phyloP scores from a whole-genome alignment of 1,140 invertebrate genomes.

The Riptortus pedestris region DNA sequence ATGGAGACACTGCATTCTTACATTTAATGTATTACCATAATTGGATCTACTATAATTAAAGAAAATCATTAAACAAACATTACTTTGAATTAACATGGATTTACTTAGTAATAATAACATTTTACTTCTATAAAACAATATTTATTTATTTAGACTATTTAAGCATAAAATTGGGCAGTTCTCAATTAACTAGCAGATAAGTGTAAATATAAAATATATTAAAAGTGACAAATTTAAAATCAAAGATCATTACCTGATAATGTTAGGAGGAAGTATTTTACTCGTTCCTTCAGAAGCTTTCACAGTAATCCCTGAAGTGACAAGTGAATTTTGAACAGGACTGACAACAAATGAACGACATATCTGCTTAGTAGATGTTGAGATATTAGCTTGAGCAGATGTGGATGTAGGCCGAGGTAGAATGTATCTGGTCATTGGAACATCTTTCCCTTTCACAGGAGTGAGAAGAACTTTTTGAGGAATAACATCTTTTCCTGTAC shows the following conservation, averaged over 20 bases:
- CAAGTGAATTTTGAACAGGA: not conserved
- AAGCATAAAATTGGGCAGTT: too few relatives aligned
- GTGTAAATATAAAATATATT: too few relatives aligned
- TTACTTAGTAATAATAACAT: too few relatives aligned
- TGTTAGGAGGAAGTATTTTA: not conserved
- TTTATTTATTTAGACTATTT: too few relatives aligned
- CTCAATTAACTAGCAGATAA: too few relatives aligned
- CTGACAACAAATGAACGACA: not conserved
- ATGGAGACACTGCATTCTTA: too few relatives aligned
- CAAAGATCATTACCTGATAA: slow-evolving; percentile 11
- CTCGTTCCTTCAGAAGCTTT: not conserved
- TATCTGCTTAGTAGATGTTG: not conserved
- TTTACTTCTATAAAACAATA: too few relatives aligned
- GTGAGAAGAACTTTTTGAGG: slow-evolving; percentile 17
- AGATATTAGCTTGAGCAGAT: not conserved
- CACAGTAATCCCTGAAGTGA: not conserved
- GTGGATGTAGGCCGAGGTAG: not conserved
- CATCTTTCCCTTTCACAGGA: slow-evolving; percentile 10
- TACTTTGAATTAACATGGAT: too few relatives aligned
- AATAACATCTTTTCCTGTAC: not conserved
- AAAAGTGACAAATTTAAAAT: too few relatives aligned
- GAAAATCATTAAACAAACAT: too few relatives aligned
- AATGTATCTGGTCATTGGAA: not conserved
- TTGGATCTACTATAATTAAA: too few relatives aligned
- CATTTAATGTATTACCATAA: too few relatives aligned